Conservation (phyloP, 2,113 vertebrate genomes). For the Archocentrus centrarchus region DNA sequence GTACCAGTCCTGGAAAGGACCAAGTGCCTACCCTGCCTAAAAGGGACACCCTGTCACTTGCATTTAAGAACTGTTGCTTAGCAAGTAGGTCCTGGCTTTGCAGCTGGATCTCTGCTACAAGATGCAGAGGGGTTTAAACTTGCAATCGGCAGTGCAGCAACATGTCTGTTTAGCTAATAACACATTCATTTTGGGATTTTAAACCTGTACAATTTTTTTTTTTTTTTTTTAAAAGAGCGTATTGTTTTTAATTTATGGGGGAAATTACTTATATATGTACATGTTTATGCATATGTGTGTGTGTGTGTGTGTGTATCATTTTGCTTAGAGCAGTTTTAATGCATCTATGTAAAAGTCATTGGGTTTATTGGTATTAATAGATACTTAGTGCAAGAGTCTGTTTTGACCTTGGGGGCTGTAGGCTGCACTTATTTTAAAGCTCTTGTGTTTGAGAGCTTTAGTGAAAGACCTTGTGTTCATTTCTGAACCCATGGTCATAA, state of each 20-base stretch:
- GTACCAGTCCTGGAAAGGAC: conserved; percentile 38
- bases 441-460: neutral
- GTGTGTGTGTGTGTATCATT: neutral
- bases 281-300: too few species aligned
- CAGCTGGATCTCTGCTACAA: conserved; percentile 8
- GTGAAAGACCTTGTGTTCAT: neutral
- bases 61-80: conserved; percentile 28
- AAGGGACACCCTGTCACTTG: conserved; percentile 22
- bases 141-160: neutral
- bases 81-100: conserved; percentile 25
- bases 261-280: neutral
- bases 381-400: neutral
- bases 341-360: neutral
- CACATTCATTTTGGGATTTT: neutral
- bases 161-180: neutral
- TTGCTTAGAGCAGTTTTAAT: neutral
- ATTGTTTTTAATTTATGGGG: neutral
- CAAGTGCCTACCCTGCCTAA: conserved; percentile 25
- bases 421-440: neutral
- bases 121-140: conserved; percentile 6
- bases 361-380: neutral
- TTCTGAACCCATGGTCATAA: neutral
- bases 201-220: neutral
- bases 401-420: neutral
- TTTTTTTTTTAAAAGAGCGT: neutral